These are phyloP conservation scores for Anoplopoma fimbria DNA, from an alignment of 2,113 vertebrate genomes.

Conservation along the genomic window DNA sequence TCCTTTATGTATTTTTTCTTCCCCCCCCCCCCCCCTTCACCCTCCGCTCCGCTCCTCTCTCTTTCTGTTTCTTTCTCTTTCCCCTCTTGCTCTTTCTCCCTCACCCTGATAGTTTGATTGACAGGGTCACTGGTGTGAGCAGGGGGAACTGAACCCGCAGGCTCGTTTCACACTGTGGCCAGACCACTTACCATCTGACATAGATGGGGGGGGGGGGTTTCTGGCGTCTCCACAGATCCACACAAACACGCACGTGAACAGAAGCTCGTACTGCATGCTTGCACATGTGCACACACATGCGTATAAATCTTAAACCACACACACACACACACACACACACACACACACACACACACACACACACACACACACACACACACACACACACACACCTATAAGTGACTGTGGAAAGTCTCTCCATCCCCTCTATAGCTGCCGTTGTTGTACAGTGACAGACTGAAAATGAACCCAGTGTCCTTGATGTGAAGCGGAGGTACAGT, in stretches of 20 bases:
- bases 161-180: slow-evolving; percentile 44
- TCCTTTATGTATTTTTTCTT: neutral
- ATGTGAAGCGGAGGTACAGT: slow-evolving; percentile 16
- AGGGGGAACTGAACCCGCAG: slow-evolving; percentile 40
- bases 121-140: slow-evolving; percentile 56
- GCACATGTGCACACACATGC: neutral
- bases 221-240: slow-evolving; percentile 19
- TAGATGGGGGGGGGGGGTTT: no score
- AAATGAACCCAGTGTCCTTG: slow-evolving; percentile 23
- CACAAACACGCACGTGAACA: neutral
- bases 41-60: neutral
- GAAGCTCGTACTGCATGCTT: neutral
- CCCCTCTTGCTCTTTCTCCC: neutral
- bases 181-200: slow-evolving; percentile 69
- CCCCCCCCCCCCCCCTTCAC: neutral
- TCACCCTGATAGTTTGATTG: slow-evolving; percentile 55
- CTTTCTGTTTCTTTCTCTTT: no score
- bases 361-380: neutral
- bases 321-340: neutral
- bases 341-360: no score
- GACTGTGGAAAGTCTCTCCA: neutral
- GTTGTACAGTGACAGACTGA: slow-evolving; percentile 11
- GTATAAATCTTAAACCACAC: neutral
- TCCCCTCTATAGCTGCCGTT: neutral
- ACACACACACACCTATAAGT: neutral